Evolutionary conservation across 2,888 invertebrate species (phyloP).

Genomic region (Drosophila colorata): DNA sequence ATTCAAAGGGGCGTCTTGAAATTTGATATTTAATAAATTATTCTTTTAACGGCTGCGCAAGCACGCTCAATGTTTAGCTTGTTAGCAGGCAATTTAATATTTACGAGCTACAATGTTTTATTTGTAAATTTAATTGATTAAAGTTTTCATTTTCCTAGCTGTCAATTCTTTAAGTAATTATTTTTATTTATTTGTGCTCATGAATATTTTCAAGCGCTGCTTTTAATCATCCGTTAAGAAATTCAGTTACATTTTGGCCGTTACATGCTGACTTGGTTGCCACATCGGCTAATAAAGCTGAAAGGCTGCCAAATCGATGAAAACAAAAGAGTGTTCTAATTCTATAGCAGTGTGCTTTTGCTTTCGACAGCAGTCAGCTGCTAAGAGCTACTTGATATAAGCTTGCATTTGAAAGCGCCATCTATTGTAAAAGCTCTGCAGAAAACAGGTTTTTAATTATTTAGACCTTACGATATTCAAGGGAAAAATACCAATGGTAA

Average conservation of each 20-base stretch:
- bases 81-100: conserved; percentile 60
- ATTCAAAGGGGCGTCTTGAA: conserved; percentile 48
- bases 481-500: neutral
- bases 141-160: too few relatives aligned
- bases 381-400: neutral
- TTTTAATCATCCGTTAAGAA: neutral
- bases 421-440: neutral
- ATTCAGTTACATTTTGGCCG: neutral
- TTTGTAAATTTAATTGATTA: neutral
- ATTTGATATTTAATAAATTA: conserved; percentile 59
- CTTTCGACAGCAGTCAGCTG: fast-evolving
- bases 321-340: neutral
- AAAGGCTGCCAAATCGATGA: neutral
- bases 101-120: neutral
- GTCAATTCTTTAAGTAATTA: too few relatives aligned
- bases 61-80: conserved; percentile 60
- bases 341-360: neutral
- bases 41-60: conserved; percentile 15
- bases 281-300: neutral
- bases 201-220: too few relatives aligned
- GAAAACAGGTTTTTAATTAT: conserved; percentile 5
- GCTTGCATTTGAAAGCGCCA: neutral
- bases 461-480: conserved; percentile 47
- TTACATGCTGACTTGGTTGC: conserved; percentile 14
- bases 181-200: too few relatives aligned